phyloP scores from a whole-genome alignment of 2,888 invertebrate species.

The Phortica magna region DNA sequence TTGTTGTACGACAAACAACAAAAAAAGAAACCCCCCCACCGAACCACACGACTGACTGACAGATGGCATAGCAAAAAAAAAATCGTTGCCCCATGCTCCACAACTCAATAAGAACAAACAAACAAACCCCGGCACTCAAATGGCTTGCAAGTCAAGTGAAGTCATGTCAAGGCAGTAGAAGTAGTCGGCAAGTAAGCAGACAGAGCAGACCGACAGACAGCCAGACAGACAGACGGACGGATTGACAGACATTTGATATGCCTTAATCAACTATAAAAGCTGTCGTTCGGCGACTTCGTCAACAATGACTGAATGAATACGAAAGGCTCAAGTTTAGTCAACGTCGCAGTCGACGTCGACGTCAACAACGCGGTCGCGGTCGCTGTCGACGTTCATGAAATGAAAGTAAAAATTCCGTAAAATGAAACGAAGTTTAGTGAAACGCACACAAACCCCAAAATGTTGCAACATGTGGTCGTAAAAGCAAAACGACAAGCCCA shows the following conservation, averaged over 20 bases:
- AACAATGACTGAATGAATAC: not conserved
- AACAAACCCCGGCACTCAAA: too few species aligned
- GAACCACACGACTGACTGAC: too few species aligned
- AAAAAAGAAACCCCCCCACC: too few species aligned
- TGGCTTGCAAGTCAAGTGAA: too few species aligned
- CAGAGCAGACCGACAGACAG: not conserved
- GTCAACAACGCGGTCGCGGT: not conserved
- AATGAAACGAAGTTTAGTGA: constrained; percentile 50
- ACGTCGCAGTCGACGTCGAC: not conserved
- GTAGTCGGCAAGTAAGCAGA: not conserved
- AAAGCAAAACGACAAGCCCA: not conserved
- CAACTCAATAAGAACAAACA: too few species aligned
- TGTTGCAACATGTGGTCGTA: constrained; percentile 67
- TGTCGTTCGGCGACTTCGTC: constrained; percentile 51
- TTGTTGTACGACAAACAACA: constrained; percentile 46
- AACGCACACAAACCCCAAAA: constrained; percentile 51
- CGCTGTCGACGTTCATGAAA: not conserved
- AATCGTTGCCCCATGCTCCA: too few species aligned
- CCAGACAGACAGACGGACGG: not conserved
- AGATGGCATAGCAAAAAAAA: too few species aligned
- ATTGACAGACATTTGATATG: constrained; percentile 67
- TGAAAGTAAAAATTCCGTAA: constrained; percentile 23
- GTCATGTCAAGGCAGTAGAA: not conserved
- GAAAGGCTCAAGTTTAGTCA: constrained; percentile 9
- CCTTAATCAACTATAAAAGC: constrained; percentile 71